Evolutionary conservation across 2,113 vertebrate species (phyloP), one percentile per base, ranked within the genome.

Genomic region (Machaerirhynchus nigripectus): DNA sequence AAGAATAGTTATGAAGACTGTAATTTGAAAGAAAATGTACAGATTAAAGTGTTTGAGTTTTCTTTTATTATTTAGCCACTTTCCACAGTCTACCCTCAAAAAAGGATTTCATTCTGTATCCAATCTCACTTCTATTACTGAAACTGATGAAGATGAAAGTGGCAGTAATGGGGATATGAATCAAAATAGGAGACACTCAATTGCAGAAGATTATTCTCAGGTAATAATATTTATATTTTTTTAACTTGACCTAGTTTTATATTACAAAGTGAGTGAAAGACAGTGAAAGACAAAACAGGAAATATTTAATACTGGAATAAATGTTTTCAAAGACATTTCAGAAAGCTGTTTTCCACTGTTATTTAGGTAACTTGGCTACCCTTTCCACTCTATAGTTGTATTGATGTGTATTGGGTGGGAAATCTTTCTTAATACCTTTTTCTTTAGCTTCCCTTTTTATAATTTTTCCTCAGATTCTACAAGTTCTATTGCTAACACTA

Each of bases 101-200:
- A 98, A 95, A 93, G 64, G 77, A 53, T 71, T 85, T 33, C 9
- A 9, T 35, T 69, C 59, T 30, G 6, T 70, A 65, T 96, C 96
- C 46, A 60, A 30, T 75, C 97, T 99, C 84, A 15, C 96, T 56
- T 94, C 98, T 60, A 31, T 99, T 56, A 47, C 59, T 60, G 99
- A 99, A 98, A 96, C 24, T 77, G 98, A 98, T 88, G 98, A 98
- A 97, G 96, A 61, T 50, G 56, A 95, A 49, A 74, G 4, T 76
- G 85, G 93, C 30, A 87, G 52, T 90, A 89, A 76, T 61, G 65
- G 59, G 35, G 95, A 94, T 37, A 12, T 90, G 60, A 96, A 75
- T 90, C 75, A 47, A 80, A 49, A 60, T 56, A 28, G 27, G 13
- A 89, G 53, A 75, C 13, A 31, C 26, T 82, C 84, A 52, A 95